Base-by-base conservation (phyloP, 2,113 vertebrate species). In the Protobothrops flavoviridis region DNA sequence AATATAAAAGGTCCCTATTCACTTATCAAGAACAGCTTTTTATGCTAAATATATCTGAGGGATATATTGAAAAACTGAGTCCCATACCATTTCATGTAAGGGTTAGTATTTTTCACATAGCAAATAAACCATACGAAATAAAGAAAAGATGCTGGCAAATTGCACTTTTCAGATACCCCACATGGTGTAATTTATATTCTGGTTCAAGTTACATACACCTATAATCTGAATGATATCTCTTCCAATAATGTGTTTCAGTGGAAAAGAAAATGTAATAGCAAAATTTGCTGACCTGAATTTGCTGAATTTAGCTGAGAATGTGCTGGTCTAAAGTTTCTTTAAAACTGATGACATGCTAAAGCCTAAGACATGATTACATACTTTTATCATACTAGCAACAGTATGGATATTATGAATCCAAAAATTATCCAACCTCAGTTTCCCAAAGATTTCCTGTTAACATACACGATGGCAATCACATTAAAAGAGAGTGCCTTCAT, bases 341-440 rank as follows among this genome's bases (percentile, higher is more conserved):
- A 57, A 94, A 92, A 92, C 90, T 43, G 26, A 92, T 90, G 85
- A 29, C 90, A 95, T 93, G 8, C 87, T 92, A 74, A 94, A 95
- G 52, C 61, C 90, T 13, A 39, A 92, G 74, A 56, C 33, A 29
- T 86, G 20, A 69, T 93, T 91, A 92, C 43, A 57, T 39, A 29
- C 50, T 87, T 3, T 88, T 91, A 91, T 93, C 59, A 57, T 86
- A 90, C 55, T 6, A 86, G 86, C 91, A 87, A 20, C 93, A 90
- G 50, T 90, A 61, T 0, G 52, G 43, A 85, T 87, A 52, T 85
- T 92, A 94, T 93, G 93, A 94, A 93, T 93, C 61, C 93, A 56
- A 85, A n/a, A 45, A 69, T 59, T 93, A 92, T 85, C 23, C 0
- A 2, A 86, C 33, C 3, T 86, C 39, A 24, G 85, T 64, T 93